These are phyloP conservation scores for Cordilura impudica DNA, from an alignment of 2,888 invertebrate genomes.

Conservation along the genomic window DNA sequence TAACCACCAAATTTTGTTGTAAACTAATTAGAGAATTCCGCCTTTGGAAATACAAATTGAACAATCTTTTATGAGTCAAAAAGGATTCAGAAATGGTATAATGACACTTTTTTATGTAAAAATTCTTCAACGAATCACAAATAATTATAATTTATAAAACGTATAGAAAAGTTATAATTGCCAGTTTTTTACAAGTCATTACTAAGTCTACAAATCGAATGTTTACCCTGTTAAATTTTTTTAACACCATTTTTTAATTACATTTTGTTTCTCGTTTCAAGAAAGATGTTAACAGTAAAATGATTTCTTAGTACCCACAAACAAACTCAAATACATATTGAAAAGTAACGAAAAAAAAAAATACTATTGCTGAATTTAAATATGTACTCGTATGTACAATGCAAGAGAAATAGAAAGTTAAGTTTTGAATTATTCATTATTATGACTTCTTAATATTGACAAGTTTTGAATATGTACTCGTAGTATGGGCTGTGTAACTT, in stretches of 20 bases:
- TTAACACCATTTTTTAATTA: slow-evolving; percentile 4
- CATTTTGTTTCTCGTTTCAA: background rate
- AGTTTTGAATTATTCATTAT: slow-evolving; percentile 36
- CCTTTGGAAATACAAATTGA: too few species aligned
- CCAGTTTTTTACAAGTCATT: too few species aligned
- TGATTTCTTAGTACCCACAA: background rate
- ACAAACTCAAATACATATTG: background rate
- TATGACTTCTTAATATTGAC: slow-evolving; percentile 20
- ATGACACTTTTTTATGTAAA: too few species aligned
- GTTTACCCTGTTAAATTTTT: background rate
- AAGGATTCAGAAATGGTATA: too few species aligned
- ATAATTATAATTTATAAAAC: too few species aligned
- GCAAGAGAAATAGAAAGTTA: slow-evolving; percentile 27
- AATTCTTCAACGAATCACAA: too few species aligned
- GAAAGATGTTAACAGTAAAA: background rate
- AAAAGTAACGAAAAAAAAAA: background rate
- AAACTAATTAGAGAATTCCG: too few species aligned
- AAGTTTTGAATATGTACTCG: background rate
- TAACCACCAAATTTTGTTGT: too few species aligned
- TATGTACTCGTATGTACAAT: background rate
- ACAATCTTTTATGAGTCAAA: too few species aligned
- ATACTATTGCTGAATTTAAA: slow-evolving; percentile 1
- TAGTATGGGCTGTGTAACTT: background rate
- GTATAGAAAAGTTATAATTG: too few species aligned
- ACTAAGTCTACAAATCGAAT: background rate